Percentiles rank a stretch among this genome's conserved stretches.
Conservation (phyloP, 1,140 invertebrate species). For the Lordiphosa collinella region DNA sequence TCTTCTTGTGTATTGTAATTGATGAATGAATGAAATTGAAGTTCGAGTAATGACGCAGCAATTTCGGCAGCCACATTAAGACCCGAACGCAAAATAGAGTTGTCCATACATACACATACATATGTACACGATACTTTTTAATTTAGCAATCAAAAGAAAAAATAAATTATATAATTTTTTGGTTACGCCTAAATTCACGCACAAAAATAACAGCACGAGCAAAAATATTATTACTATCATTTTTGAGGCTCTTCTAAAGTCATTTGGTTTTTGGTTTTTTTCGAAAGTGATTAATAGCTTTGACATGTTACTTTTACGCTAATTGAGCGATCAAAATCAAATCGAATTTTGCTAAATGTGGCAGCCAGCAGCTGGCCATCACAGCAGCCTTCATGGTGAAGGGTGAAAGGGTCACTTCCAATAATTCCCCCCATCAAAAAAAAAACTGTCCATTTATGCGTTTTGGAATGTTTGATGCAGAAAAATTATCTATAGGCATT, state of each 20-base stretch:
- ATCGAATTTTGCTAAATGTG: conserved; percentile 57
- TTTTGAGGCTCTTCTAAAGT: conserved; percentile 15
- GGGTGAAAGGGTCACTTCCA: conserved; percentile 62
- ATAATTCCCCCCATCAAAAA: conserved; percentile 28
- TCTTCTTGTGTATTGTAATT: conserved; percentile 61
- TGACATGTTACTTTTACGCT: conserved; percentile 77
- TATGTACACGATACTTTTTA: conserved; percentile 51
- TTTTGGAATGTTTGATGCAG: conserved; percentile 34
- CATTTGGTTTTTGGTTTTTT: conserved; percentile 33
- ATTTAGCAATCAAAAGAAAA: conserved; percentile 74
- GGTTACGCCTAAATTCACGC: conserved; percentile 67
- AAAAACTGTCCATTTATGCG: conserved; percentile 67
- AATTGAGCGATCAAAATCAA: conserved; percentile 77
- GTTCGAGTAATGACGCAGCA: conserved; percentile 73
- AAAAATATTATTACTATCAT: too few relatives aligned
- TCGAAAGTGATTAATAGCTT: conserved; percentile 75
- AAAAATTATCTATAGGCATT: conserved; percentile 58
- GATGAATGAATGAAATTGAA: conserved; percentile 77
- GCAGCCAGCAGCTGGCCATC: conserved; percentile 18
- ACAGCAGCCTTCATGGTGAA: conserved; percentile 59
- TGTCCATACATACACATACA: conserved; percentile 29
- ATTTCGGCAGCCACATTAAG: conserved; percentile 28
- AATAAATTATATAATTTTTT: conserved; percentile 72
- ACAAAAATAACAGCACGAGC: conserved; percentile 9
- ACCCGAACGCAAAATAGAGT: conserved; percentile 54